These are phyloP conservation scores for Limnephilus rhombicus DNA, from an alignment of 2,888 invertebrate genomes.

Conservation along the genomic window DNA sequence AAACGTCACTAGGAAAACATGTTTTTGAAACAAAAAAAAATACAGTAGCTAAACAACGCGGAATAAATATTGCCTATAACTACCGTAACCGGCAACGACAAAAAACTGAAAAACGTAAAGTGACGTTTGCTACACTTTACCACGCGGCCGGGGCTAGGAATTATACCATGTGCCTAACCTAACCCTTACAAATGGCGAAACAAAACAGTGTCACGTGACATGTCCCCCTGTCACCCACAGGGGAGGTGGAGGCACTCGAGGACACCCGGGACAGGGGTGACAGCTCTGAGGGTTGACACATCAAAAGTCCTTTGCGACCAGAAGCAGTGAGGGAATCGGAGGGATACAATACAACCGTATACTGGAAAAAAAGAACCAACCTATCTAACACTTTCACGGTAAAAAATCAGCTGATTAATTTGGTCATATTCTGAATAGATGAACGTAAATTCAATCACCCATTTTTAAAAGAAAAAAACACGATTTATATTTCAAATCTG, in stretches of 20 bases:
- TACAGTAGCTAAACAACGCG: not conserved
- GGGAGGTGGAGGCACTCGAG: not conserved
- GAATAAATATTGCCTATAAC: not conserved
- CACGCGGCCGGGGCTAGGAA: not conserved
- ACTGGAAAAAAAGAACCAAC: not conserved
- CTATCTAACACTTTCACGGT: not conserved
- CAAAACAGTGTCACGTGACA: conserved; percentile 60
- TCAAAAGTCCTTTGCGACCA: conserved; percentile 35
- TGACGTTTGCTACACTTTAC: not conserved
- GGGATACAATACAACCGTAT: not conserved
- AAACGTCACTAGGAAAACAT: not conserved
- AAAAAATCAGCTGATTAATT: not conserved
- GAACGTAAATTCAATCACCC: not conserved
- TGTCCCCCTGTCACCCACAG: not conserved
- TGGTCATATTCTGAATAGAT: not conserved
- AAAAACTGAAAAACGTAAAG: not conserved
- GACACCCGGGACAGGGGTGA: conserved; percentile 21
- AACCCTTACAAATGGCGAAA: conserved; percentile 52
- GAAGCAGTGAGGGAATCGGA: not conserved
- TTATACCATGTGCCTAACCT: conserved; percentile 16
- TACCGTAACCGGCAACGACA: not conserved
- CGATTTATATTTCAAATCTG: not conserved
- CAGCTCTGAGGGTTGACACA: conserved; percentile 53
- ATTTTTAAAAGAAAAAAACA: not conserved
- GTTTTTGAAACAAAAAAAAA: not conserved